Evolutionary conservation across 2,113 vertebrate genomes (phyloP).

Genomic region (Malurus cyaneus): DNA sequence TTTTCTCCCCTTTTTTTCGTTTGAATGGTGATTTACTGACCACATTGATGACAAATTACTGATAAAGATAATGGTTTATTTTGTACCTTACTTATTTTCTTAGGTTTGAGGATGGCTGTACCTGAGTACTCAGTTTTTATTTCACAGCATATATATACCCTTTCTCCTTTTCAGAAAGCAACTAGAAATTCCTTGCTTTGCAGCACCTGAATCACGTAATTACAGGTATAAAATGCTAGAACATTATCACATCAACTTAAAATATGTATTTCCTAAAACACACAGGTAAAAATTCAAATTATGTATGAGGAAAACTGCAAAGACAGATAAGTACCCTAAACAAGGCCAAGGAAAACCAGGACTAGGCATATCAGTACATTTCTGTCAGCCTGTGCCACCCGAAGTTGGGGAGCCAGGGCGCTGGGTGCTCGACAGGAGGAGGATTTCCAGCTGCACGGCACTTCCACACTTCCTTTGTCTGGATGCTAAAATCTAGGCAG

Average conservation of each 20-base stretch:
- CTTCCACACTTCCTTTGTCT: background rate
- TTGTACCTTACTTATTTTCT: background rate
- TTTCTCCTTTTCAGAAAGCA: background rate
- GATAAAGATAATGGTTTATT: constrained; percentile 34
- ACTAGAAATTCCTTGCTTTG: background rate
- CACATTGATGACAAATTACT: background rate
- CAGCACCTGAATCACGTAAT: background rate
- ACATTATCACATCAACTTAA: background rate
- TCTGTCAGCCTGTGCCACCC: background rate
- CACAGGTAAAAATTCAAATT: background rate
- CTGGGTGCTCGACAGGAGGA: background rate
- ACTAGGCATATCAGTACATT: background rate
- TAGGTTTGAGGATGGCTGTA: background rate
- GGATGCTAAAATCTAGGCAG: background rate
- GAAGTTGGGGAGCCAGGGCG: rapidly evolving
- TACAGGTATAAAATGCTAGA: background rate
- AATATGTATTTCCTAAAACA: background rate
- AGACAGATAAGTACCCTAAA: background rate
- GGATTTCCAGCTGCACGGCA: background rate
- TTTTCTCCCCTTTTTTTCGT: background rate
- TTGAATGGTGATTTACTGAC: constrained; percentile 7
- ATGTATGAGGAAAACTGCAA: background rate
- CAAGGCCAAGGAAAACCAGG: background rate
- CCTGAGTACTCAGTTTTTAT: background rate
- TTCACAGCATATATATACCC: background rate